Evolutionary conservation across 2,888 invertebrate genomes (phyloP).

Genomic region (Himalopsyche anomala): DNA sequence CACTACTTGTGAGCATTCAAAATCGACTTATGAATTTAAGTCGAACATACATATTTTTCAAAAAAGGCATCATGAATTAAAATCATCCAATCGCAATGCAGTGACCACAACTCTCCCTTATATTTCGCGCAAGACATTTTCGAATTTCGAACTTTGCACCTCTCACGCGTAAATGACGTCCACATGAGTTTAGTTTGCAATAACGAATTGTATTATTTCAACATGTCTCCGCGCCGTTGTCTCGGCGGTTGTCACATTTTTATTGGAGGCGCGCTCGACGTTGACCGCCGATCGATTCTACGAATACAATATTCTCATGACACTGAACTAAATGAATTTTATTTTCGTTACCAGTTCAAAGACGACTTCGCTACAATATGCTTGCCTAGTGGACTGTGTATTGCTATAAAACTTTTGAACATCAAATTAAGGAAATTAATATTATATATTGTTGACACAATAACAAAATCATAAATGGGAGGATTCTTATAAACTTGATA

Average conservation of each 20-base stretch:
- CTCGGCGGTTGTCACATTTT: background rate
- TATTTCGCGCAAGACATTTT: background rate
- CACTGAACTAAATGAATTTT: slow-evolving; percentile 26
- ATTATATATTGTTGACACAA: too few species aligned
- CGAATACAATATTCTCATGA: slow-evolving; percentile 23
- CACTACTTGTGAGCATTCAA: too few species aligned
- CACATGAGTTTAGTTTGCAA: background rate
- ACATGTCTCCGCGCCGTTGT: slow-evolving; percentile 22
- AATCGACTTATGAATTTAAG: background rate
- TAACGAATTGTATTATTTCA: background rate
- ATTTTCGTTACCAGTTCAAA: slow-evolving; percentile 16
- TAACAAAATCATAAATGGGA: too few species aligned
- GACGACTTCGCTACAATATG: background rate
- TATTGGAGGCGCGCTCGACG: slow-evolving; percentile 28
- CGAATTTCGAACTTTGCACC: slow-evolving; percentile 15
- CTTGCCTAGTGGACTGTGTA: background rate
- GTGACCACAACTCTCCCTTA: background rate
- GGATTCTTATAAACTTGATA: too few species aligned
- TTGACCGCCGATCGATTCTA: slow-evolving; percentile 22
- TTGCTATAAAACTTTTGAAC: too few species aligned
- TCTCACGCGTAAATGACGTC: slow-evolving; percentile 12
- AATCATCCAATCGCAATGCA: background rate
- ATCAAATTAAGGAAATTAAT: too few species aligned
- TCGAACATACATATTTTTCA: background rate
- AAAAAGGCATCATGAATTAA: background rate